Evolutionary conservation across 2,888 invertebrate genomes (phyloP), one percentile per base, ranked within the genome.

Genomic region (Phaonia tiefii): DNA sequence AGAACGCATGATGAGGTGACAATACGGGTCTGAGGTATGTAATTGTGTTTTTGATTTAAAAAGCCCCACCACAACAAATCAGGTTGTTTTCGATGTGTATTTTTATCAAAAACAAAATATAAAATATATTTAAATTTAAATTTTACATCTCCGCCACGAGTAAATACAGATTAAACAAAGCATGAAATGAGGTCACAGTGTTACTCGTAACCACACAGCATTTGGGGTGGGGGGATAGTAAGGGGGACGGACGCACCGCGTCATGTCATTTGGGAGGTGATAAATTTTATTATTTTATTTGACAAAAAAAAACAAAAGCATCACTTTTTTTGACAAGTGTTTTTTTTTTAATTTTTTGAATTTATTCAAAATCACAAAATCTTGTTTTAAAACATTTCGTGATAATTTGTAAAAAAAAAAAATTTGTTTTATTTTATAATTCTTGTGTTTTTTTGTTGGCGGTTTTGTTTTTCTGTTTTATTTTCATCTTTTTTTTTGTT

Each of bases 401-500:
- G 63, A 63, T 63, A 63, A 60, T 60, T 60, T 60, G 60, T 60
- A n/a, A n/a, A n/a, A n/a, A n/a, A n/a, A n/a, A n/a, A 63, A 63
- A 63, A 37, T 63, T 39, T 63, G 39, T 63, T 63, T 42, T 63
- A 22, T 63, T 17, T 73, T 60, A 65, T 22, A 44, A 44, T 73
- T 75, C 46, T 69, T 69, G 46, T 56, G 66, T 51, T 54, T 67
- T 56, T 65, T 70, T 76, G 56, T 75, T 67, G 26, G 56, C 69
- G 8, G 8, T 31, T 72, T 75, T 82, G 60, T 75, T 75, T 69
- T 75, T 51, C 3, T 80, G 39, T 37, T 37, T 66, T 63, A 75
- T 77, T 78, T 31, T 77, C 37, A 31, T 74, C 56, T 60, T 31
- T 46, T 31, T 72, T 49, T 84, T 84, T 84, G 87, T 86, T 85